Evolutionary conservation across 2,888 invertebrate genomes (phyloP).

Genomic region (Scaptomyza tumidula): DNA sequence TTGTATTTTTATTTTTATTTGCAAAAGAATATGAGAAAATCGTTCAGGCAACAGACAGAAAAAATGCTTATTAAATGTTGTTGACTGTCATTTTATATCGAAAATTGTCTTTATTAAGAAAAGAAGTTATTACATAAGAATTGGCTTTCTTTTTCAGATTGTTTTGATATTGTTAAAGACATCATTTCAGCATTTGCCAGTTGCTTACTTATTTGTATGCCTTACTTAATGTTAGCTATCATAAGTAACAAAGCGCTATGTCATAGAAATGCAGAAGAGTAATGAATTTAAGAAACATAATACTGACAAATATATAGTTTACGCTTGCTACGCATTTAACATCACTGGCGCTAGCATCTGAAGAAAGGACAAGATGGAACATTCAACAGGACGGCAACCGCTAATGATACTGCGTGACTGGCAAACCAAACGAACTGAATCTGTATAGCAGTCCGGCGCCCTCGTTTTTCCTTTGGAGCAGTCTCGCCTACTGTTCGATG

Average conservation of each 20-base stretch:
- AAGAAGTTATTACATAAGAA: no score
- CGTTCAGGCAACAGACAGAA: no score
- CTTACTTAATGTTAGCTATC: background rate
- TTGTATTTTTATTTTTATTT: no score
- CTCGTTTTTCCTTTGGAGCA: background rate
- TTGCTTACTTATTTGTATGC: background rate
- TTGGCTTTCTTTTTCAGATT: no score
- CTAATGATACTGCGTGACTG: slow-evolving; percentile 74
- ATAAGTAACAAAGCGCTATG: background rate
- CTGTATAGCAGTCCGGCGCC: background rate
- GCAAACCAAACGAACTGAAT: slow-evolving; percentile 50
- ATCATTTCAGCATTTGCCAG: no score
- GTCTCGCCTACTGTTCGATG: background rate
- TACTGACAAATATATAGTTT: slow-evolving; percentile 20
- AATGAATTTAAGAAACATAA: slow-evolving; percentile 1
- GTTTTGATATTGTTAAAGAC: no score
- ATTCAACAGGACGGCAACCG: slow-evolving; percentile 42
- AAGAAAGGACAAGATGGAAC: slow-evolving; percentile 4
- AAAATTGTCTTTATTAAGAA: no score
- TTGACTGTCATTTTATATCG: no score
- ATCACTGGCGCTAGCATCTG: slow-evolving; percentile 9
- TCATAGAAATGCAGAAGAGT: background rate
- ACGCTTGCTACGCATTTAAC: background rate
- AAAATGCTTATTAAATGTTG: no score
- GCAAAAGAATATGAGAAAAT: no score